Base-by-base conservation (phyloP, 1,140 invertebrate genomes). In the Cydia strobilella region DNA sequence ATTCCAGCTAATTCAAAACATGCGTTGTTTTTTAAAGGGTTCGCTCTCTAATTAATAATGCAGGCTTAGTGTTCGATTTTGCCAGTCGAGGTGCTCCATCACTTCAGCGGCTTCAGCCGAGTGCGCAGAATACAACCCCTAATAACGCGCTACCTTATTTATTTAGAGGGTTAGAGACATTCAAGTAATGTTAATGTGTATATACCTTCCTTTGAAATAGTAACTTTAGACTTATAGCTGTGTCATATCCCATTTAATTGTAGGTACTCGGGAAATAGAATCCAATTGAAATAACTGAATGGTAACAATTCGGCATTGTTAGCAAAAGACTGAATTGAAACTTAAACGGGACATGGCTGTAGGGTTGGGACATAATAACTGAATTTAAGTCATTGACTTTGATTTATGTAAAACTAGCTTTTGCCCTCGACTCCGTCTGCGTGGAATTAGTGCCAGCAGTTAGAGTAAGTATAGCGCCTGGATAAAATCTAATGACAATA, bases 221-320 rank as follows among this genome's bases (percentile, higher is more conserved):
- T 69, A 69, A 13, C 65, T 39, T 18, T 35, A 69, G 35, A 18
- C 15, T 66, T 69, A 69, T 23, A n/a, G 31, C 35, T n/a, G 65
- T 42, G n/a, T 69, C 65, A 39, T 69, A 69, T 69, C 65, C 65
- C 35, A 4, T 42, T 69, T 69, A 18, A 69, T 69, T 69, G 65
- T n/a, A n/a, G n/a, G n/a, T 69, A n/a, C 5, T 18, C 27, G 10
- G 27, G 65, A 35, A 20, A 31, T 69, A 69, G n/a, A 69, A 69
- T 69, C 31, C 65, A 69, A 42, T 69, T 69, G 42, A 45, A 45
- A 15, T 69, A 69, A 69, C 42, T 20, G 65, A 18, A 69, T 35
- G 27, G 31, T 39, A 69, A 69, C 65, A 69, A 69, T 69, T 69
- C n/a, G 65, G 27, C 65, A 69, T 69, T 69, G 65, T 69, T 69